These are phyloP conservation scores for Hypanus sabinus DNA, from an alignment of 2,113 vertebrate species.

Conservation along the genomic window DNA sequence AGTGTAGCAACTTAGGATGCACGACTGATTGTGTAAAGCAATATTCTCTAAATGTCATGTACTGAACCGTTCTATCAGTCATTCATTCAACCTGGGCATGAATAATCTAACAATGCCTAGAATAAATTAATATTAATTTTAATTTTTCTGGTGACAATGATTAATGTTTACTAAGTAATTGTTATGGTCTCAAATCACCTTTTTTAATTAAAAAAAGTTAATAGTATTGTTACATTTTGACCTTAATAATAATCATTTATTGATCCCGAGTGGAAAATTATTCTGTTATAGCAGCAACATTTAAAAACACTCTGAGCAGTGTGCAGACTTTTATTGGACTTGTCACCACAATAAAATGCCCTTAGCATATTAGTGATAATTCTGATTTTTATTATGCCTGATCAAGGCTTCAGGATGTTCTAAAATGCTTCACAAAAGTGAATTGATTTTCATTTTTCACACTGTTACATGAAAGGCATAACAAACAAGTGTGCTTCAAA, in stretches of 20 bases:
- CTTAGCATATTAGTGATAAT: neutral
- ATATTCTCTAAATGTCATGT: neutral
- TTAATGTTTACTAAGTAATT: neutral
- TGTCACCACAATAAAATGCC: neutral
- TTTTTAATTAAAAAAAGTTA: neutral
- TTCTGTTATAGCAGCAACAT: too few relatives aligned
- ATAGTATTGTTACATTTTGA: neutral
- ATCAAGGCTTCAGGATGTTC: too few relatives aligned
- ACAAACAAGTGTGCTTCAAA: neutral
- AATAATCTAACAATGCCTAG: neutral
- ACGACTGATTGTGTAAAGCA: neutral
- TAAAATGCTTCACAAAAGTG: too few relatives aligned
- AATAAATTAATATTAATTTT: neutral
- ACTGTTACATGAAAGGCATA: neutral
- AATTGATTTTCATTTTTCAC: neutral
- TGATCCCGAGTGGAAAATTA: too few relatives aligned
- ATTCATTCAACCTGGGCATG: neutral
- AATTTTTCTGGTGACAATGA: neutral
- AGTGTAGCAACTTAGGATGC: neutral
- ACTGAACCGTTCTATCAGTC: neutral
- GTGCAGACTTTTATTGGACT: too few relatives aligned
- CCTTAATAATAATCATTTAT: neutral
- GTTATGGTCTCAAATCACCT: neutral
- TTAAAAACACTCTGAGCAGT: too few relatives aligned
- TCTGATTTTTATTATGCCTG: too few relatives aligned